These are phyloP conservation scores for Cyprinodon variegatus DNA, from an alignment of 2,113 vertebrate genomes.

Conservation along the genomic window DNA sequence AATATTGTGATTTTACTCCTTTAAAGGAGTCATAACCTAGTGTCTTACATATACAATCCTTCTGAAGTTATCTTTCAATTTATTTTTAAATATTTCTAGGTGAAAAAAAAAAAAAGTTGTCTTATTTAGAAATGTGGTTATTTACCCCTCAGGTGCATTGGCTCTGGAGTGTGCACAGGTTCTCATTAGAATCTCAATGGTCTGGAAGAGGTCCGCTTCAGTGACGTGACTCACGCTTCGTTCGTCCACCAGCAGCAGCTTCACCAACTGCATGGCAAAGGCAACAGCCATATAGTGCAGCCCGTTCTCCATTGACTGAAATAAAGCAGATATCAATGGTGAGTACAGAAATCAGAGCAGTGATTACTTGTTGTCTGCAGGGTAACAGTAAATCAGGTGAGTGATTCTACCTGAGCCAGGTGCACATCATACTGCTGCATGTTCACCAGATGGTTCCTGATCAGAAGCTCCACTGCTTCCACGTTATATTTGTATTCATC, in stretches of 20 bases:
- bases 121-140: background rate
- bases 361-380: background rate
- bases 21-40: no score
- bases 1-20: no score
- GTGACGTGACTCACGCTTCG: conserved; percentile 95
- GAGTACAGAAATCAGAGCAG: background rate
- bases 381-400: background rate
- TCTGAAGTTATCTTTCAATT: no score
- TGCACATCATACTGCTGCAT: conserved; percentile 99
- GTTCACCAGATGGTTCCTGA: conserved; percentile 96
- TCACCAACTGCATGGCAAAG: conserved; percentile 98
- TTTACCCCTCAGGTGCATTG: conserved; percentile 97
- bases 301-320: conserved; percentile 97
- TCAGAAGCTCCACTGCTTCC: conserved; percentile 95
- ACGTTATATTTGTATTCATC: conserved; percentile 99
- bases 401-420: conserved; percentile 89
- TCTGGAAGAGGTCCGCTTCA: conserved; percentile 97
- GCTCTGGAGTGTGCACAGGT: conserved; percentile 98
- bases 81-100: no score
- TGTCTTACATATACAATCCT: no score
- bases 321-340: background rate
- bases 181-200: conserved; percentile 98
- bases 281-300: conserved; percentile 99
- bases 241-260: conserved; percentile 95
- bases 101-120: no score